Conservation (phyloP, 2,888 invertebrate species). For the Eretmocerus hayati region DNA sequence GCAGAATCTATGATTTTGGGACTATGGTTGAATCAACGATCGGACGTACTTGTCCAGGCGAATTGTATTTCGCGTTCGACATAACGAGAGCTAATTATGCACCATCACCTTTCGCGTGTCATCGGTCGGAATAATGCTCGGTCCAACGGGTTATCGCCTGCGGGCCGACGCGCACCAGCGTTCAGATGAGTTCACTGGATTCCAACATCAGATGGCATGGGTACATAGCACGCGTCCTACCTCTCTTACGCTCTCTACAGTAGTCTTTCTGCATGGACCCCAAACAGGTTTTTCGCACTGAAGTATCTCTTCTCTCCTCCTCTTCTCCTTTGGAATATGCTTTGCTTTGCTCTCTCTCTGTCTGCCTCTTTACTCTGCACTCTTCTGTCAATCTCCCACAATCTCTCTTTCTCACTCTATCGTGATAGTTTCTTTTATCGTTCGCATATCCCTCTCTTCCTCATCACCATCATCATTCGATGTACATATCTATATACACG, state of each 20-base stretch:
- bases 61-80: no score
- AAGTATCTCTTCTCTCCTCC: background rate
- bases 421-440: constrained; percentile 9
- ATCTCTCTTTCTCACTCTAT: constrained; percentile 6
- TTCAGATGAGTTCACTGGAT: no score
- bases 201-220: no score
- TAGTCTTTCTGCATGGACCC: constrained; percentile 16
- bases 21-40: no score
- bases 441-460: constrained; percentile 2
- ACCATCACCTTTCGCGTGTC: no score
- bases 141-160: no score
- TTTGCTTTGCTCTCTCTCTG: constrained; percentile 4
- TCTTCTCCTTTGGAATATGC: constrained; percentile 1
- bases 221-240: constrained; percentile 23
- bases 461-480: background rate
- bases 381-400: background rate
- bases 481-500: background rate
- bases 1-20: no score
- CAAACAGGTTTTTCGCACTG: constrained; percentile 16
- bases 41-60: no score
- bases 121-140: no score
- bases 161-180: no score
- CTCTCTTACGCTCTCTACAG: constrained; percentile 37
- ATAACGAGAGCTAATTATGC: no score
- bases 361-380: background rate